These are phyloP conservation scores for Pseudomyrmex sp. DNA, from an alignment of 1,140 invertebrate species.

Conservation along the genomic window DNA sequence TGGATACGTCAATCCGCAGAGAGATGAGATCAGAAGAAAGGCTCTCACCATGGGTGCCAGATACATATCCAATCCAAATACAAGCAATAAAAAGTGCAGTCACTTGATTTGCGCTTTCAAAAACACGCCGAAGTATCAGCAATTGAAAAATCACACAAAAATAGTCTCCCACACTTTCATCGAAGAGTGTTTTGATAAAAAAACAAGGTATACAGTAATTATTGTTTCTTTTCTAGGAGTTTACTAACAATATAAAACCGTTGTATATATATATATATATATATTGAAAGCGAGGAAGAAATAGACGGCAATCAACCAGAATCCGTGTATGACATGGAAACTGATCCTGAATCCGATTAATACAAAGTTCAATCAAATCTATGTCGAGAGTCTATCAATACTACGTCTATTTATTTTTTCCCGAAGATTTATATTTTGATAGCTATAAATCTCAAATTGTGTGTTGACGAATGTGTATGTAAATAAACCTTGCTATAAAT, in stretches of 20 bases:
- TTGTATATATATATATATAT: constrained; percentile 7
- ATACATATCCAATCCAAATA: constrained; percentile 82
- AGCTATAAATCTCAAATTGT: too few species aligned
- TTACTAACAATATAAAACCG: not conserved
- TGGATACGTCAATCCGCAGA: constrained; percentile 83
- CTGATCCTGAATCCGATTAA: constrained; percentile 78
- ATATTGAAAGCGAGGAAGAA: constrained; percentile 84
- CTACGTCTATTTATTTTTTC: too few species aligned
- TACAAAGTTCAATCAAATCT: constrained; percentile 32
- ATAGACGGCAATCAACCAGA: constrained; percentile 71
- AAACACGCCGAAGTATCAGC: constrained; percentile 82
- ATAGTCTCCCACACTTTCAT: constrained; percentile 82
- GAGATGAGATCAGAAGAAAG: constrained; percentile 81
- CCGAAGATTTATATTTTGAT: too few species aligned
- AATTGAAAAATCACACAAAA: constrained; percentile 78
- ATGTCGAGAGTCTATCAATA: too few species aligned
- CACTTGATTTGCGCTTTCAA: constrained; percentile 83
- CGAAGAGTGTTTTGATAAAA: constrained; percentile 81
- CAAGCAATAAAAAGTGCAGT: constrained; percentile 79
- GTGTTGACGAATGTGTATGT: too few species aligned
- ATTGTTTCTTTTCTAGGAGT: not conserved
- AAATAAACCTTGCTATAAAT: too few species aligned
- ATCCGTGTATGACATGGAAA: constrained; percentile 78
- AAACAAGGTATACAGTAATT: constrained; percentile 76
- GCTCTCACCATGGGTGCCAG: constrained; percentile 82